Conservation (phyloP, 1,140 invertebrate genomes). For the Drosophila prosaltans region DNA sequence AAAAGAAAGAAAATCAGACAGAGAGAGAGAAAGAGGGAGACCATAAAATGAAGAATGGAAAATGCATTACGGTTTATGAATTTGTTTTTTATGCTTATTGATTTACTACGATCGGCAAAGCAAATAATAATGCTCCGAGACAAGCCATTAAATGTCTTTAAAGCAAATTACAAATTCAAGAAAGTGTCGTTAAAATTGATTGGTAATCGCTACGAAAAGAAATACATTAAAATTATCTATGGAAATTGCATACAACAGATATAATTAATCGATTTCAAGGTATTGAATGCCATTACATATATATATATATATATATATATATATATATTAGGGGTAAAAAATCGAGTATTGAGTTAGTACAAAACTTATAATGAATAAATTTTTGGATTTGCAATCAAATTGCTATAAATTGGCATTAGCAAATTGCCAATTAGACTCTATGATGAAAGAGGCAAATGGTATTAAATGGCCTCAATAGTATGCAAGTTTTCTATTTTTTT, state of each 20-base stretch:
- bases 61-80: conserved; percentile 56
- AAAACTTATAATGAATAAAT: too few relatives aligned
- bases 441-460: neutral
- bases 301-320: too few relatives aligned
- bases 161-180: conserved; percentile 23
- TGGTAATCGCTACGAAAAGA: neutral
- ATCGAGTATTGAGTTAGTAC: too few relatives aligned
- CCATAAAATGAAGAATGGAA: conserved; percentile 5
- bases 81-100: conserved; percentile 43
- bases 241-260: neutral
- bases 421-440: neutral
- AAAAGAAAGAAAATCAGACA: conserved; percentile 5
- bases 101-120: conserved; percentile 19
- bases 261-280: neutral
- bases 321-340: neutral
- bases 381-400: neutral
- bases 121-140: neutral
- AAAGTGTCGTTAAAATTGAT: conserved; percentile 18
- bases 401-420: neutral
- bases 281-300: neutral
- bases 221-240: neutral
- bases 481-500: too few relatives aligned
- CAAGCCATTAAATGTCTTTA: conserved; percentile 32
- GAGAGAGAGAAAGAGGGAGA: neutral
- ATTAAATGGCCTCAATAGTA: too few relatives aligned